Conservation (phyloP, 2,888 invertebrate species). For the Zygogramma bicolorata region DNA sequence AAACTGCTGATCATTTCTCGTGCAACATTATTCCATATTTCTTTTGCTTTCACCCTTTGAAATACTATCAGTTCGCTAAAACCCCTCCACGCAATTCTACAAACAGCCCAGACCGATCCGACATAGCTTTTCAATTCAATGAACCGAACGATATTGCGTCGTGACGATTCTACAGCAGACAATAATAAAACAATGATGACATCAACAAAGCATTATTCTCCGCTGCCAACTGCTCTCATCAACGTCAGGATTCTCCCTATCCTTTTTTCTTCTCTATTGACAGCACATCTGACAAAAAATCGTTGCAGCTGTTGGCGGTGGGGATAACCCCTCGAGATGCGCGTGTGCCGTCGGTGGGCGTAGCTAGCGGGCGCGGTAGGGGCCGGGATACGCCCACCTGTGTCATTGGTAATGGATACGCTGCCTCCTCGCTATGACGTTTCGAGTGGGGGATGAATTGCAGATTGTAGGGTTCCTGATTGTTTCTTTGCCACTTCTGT, state of each 20-base stretch:
- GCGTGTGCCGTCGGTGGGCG: constrained; percentile 53
- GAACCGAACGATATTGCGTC: constrained; percentile 10
- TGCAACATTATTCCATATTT: too few species aligned
- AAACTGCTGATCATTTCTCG: too few species aligned
- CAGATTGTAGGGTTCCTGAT: background rate
- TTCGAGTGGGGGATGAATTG: background rate
- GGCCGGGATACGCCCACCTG: constrained; percentile 41
- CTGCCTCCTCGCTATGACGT: constrained; percentile 35
- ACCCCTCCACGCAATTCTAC: background rate
- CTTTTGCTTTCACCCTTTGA: too few species aligned
- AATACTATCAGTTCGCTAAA: background rate
- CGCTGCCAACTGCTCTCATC: constrained; percentile 51
- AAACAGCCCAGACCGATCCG: background rate
- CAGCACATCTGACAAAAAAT: constrained; percentile 61
- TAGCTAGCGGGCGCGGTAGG: constrained; percentile 17
- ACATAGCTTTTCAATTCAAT: constrained; percentile 10
- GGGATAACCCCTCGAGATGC: constrained; percentile 48
- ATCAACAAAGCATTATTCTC: constrained; percentile 32
- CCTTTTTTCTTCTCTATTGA: constrained; percentile 57
- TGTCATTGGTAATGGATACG: constrained; percentile 37
- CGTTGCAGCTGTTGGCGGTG: constrained; percentile 61
- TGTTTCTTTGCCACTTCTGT: background rate
- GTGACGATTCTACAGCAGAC: constrained; percentile 21
- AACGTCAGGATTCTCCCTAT: constrained; percentile 46
- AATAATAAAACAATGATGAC: constrained; percentile 40